These are phyloP conservation scores for Dynastes maya DNA, from an alignment of 2,888 invertebrate genomes.

Conservation along the genomic window DNA sequence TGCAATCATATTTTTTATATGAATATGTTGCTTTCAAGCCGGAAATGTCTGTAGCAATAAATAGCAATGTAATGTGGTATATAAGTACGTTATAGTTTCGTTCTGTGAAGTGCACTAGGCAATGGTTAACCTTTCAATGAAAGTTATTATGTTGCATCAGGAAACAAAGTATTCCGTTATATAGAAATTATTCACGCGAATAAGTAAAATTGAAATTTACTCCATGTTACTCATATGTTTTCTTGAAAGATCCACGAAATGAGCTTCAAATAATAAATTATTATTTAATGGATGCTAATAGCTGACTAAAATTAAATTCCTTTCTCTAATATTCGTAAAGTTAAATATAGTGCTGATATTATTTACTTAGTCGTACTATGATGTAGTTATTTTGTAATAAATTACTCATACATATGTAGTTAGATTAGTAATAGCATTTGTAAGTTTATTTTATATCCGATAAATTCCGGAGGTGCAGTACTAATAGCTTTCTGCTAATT, in stretches of 20 bases:
- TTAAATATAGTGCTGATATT: constrained; percentile 21
- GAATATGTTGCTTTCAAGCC: too few relatives aligned
- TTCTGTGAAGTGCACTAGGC: neutral
- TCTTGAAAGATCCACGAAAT: constrained; percentile 17
- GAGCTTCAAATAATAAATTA: constrained; percentile 1
- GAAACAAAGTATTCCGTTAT: neutral
- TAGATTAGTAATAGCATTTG: neutral
- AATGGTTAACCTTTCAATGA: neutral
- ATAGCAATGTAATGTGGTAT: too few relatives aligned
- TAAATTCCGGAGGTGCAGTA: too few relatives aligned
- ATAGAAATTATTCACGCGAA: neutral
- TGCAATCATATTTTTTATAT: too few relatives aligned
- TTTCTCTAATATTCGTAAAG: neutral
- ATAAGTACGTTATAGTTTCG: neutral
- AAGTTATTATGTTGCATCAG: neutral
- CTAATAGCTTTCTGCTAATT: too few relatives aligned
- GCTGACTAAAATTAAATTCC: constrained; percentile 1
- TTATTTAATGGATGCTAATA: neutral
- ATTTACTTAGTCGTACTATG: neutral
- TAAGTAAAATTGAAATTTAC: constrained; percentile 3
- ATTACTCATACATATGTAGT: neutral
- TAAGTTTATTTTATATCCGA: too few relatives aligned
- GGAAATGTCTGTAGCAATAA: too few relatives aligned
- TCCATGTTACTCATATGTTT: neutral
- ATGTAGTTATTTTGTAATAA: neutral